Base-by-base conservation (phyloP, 2,888 invertebrate genomes). In the Agrotis segetum region DNA sequence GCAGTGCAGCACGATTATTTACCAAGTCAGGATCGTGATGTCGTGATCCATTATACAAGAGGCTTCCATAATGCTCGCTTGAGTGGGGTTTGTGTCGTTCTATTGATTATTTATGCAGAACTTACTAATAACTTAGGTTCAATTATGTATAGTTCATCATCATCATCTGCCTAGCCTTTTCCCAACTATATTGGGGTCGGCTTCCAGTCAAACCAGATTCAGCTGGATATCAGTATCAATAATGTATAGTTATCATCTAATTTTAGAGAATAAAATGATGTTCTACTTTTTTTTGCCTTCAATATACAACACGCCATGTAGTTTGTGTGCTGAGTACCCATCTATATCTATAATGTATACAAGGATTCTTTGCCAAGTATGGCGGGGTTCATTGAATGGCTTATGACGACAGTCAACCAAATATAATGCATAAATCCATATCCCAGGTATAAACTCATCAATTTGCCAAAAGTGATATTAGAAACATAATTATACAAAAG, bases 31-130 rank as follows among this genome's bases (percentile, higher is more conserved):
- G 87, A 86, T 90, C 89, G 89, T 91, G 91, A 88, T 77, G 77
- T 90, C 91, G 91, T 90, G 92, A 88, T 85, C 82, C 82, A 77
- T 77, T 83, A 79, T 67, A 88, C 83, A 87, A 86, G 84, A 78
- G 71, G 67, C 75, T 73, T 76, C 66, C 55, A 73, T 69, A 73
- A 83, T 66, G 52, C 24, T 67, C 65, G 69, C 64, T n/a, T 56
- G 44, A 53, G 44, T 61, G n/a, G 9, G 13, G 55, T 68, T 67
- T 63, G 55, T 6, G 47, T 66, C 14, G 52, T 11, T 53, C 52
- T 64, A 56, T 62, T 58, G 53, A 65, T 53, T 55, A 46, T 55
- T 53, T 55, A 21, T 70, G 53, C 14, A 71, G 14, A 19, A 13
- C 14, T 50, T 46, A 46, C 16, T 47, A 67, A 17, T 13, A 34